Conservation (phyloP, 2,888 invertebrate species). For the Tortrix viridana region DNA sequence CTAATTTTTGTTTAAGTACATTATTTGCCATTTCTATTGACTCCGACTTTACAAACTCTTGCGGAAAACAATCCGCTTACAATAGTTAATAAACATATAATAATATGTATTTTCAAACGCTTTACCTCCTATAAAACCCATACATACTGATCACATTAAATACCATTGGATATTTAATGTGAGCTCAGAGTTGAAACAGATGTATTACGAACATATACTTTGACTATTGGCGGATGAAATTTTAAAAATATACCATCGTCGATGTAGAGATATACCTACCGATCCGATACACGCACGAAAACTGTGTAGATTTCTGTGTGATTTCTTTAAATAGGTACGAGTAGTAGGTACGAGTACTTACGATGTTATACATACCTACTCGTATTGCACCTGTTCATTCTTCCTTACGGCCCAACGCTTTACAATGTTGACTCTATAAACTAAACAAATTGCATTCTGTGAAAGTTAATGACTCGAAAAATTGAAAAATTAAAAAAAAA, state of each 20-base stretch:
- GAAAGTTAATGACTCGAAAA: too few relatives aligned
- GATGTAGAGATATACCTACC: not conserved
- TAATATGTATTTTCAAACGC: conserved; percentile 14
- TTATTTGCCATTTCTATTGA: too few relatives aligned
- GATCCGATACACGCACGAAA: not conserved
- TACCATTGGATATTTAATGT: conserved; percentile 7
- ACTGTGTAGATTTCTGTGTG: conserved; percentile 9
- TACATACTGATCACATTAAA: conserved; percentile 4
- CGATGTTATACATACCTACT: too few relatives aligned
- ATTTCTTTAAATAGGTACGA: too few relatives aligned
- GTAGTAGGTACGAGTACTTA: too few relatives aligned
- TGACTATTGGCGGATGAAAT: conserved; percentile 18
- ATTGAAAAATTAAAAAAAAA: too few relatives aligned
- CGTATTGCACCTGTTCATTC: too few relatives aligned
- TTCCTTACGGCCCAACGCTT: too few relatives aligned
- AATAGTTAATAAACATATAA: conserved; percentile 31
- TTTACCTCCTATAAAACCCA: conserved; percentile 25
- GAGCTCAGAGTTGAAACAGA: conserved; percentile 19
- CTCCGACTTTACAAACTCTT: conserved; percentile 19
- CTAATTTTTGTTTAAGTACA: too few relatives aligned
- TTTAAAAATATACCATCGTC: conserved; percentile 19
- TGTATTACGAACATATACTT: conserved; percentile 3
- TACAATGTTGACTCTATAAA: too few relatives aligned
- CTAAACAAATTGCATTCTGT: too few relatives aligned
- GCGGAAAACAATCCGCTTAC: conserved; percentile 28